Evolutionary conservation across 23 tunicate genomes (phyloP), one percentile per base, ranked within the genome.

Genomic region (Botrylloides violaceus): DNA sequence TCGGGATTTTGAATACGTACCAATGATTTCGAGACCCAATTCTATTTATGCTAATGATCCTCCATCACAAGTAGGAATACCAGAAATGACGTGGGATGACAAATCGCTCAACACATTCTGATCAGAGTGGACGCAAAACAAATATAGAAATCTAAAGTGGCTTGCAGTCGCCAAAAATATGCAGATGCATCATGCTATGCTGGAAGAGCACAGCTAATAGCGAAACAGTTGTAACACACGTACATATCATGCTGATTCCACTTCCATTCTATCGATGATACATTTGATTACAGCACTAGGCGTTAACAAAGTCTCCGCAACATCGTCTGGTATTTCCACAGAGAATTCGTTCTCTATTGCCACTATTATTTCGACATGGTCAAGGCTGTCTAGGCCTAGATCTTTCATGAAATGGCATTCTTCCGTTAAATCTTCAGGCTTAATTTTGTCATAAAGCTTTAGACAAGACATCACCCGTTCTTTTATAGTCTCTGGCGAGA

Each of bases 371-470:
- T 72, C 77, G 29, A 72, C 77, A 30, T 72, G 77, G 34, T 72
- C 77, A 23, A 72, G 53, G 29, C 66, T 53, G 77, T 72, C 77
- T 6, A 72, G 26, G 24, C 77, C 77, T 25, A 72, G 53, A 33
- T 72, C 77, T 68, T 68, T 68, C 63, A 34, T 39, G 31, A 68
- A 68, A 36, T 68, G 22, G 22, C 58, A 20, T 19, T 68, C 74
- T 3, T 19, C 33, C 3, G 70, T 28, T 22, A 63, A 33, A 3
- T 4, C 18, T 64, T 76, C 75, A 34, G 37, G 65, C 34, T 87
- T 81, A 35, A 87, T 87, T 87, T 87, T 87, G 71, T 87, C 95
- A 55, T 87, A 87, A 34, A 80, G 58, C 22, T 57, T 31, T 3
- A 87, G 78, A 49, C 39, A 59, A 28, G 77, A 71, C 87, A 81